Evolutionary conservation across 2,113 vertebrate genomes (phyloP).

Genomic region (Electrona antarctica): DNA sequence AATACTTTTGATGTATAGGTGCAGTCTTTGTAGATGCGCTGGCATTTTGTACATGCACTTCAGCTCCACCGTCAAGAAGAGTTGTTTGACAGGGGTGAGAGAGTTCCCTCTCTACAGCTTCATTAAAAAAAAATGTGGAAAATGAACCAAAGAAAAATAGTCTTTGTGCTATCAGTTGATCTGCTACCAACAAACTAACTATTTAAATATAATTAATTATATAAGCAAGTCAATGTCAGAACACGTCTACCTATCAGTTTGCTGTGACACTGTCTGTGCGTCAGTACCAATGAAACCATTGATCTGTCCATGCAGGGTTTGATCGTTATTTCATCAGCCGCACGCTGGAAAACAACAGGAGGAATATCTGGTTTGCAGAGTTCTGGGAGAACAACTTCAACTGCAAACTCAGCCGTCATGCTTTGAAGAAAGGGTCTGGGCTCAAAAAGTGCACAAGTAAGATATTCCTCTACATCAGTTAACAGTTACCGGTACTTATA

Average conservation of each 20-base stretch:
- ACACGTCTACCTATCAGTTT: slow-evolving; percentile 10
- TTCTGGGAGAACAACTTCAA: slow-evolving; percentile 88
- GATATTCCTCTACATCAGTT: slow-evolving; percentile 39
- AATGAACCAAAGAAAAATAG: not conserved
- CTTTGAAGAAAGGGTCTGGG: slow-evolving; percentile 75
- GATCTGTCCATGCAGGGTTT: slow-evolving; percentile 74
- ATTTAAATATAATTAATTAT: slow-evolving; percentile 1
- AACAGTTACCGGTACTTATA: slow-evolving; percentile 8
- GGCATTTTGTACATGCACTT: too few species aligned
- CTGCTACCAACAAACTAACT: not conserved
- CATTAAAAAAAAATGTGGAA: too few species aligned
- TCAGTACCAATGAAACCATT: slow-evolving; percentile 56
- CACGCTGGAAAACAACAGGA: slow-evolving; percentile 83
- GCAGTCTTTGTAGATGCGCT: too few species aligned
- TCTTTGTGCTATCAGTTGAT: slow-evolving; percentile 12
- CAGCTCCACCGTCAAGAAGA: too few species aligned
- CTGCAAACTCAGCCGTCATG: slow-evolving; percentile 87
- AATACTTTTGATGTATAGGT: too few species aligned
- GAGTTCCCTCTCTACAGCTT: too few species aligned
- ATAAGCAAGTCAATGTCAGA: not conserved
- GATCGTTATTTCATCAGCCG: slow-evolving; percentile 84
- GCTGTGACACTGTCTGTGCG: slow-evolving; percentile 21
- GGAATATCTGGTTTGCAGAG: slow-evolving; percentile 85
- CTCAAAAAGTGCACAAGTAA: slow-evolving; percentile 91
- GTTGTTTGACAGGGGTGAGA: too few species aligned